Evolutionary conservation across 2,113 vertebrate species (phyloP), one percentile per base, ranked within the genome.

Genomic region (Scopus umbretta): DNA sequence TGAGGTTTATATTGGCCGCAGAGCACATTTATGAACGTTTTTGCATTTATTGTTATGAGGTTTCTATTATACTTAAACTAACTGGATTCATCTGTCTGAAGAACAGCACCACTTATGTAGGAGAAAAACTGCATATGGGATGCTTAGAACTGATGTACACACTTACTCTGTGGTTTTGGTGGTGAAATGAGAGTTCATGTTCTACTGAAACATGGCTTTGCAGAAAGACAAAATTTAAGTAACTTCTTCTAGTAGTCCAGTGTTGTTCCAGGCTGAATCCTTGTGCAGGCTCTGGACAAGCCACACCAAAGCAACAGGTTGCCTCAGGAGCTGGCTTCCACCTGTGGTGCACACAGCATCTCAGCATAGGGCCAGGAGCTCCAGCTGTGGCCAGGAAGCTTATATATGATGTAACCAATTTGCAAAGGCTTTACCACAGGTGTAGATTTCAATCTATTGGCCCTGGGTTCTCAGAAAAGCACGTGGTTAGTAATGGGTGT

Each of bases 331-430:
- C 21, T 52, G 26, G 20, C 11, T 78, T 22, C 58, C 8, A 20
- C 22, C 15, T 70, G 26, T 3, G 2, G 21, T 2, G 5, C 4
- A 2, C 22, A 4, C n/a, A 61, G 20, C 40, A 19, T 56, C 55
- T 45, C 40, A 34, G 65, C 29, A 32, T 4, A 11, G 56, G 40
- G 12, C 52, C 83, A 71, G 66, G 49, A 80, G 18, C 67, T 89
- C 18, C 56, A 25, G 18, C 14, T 43, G 30, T 30, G 27, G 10
- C 34, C 43, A 38, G n/a, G 15, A 56, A 70, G 16, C 8, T 53
- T 74, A 1, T 10, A 0, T 32, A 5, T 40, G 30, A 14, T 67
- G 30, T 30, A 36, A 49, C 0, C n/a, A 40, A 11, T 29, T 21
- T 86, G 36, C 42, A 62, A 10, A 71, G 21, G 22, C 61, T 80